phyloP scores from a whole-genome alignment of 2,113 vertebrate species.

The Psephotus haematonotus region DNA sequence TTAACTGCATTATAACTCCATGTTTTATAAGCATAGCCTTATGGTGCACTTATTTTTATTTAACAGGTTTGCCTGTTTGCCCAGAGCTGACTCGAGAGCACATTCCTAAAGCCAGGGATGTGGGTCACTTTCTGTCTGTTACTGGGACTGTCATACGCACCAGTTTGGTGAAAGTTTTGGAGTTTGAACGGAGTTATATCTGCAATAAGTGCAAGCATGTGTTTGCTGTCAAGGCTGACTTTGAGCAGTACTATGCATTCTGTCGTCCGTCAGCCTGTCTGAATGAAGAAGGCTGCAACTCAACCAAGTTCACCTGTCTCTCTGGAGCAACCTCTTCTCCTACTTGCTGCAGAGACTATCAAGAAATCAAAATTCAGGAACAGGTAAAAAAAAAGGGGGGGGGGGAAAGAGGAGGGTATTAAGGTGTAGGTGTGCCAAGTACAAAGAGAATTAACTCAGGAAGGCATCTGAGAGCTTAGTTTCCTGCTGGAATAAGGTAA shows the following conservation, averaged over 20 bases:
- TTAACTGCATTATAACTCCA: not conserved
- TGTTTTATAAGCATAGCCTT: not conserved
- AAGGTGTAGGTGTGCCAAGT: not conserved
- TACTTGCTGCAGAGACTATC: slow-evolving; percentile 88
- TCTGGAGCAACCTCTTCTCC: slow-evolving; percentile 79
- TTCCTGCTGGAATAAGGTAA: not conserved
- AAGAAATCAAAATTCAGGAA: slow-evolving; percentile 98
- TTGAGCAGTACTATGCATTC: slow-evolving; percentile 88
- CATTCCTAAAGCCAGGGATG: slow-evolving; percentile 89
- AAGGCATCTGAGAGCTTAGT: not conserved
- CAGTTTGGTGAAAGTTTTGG: slow-evolving; percentile 89
- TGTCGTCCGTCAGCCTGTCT: slow-evolving; percentile 79
- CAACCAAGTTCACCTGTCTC: slow-evolving; percentile 87
- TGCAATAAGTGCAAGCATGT: slow-evolving; percentile 89
- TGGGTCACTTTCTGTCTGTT: slow-evolving; percentile 92
- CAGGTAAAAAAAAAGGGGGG: slow-evolving; percentile 77
- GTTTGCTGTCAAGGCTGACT: slow-evolving; percentile 83
- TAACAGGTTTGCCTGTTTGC: slow-evolving; percentile 89
- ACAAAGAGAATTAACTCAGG: not conserved
- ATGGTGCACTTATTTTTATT: not conserved
- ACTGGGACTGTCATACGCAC: slow-evolving; percentile 94
- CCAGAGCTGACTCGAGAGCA: slow-evolving; percentile 93
- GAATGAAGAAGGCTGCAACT: slow-evolving; percentile 83
- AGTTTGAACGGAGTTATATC: slow-evolving; percentile 91
- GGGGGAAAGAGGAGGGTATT: not conserved